Conservation (phyloP, 2,888 invertebrate genomes). For the Chrysodeixis includens region DNA sequence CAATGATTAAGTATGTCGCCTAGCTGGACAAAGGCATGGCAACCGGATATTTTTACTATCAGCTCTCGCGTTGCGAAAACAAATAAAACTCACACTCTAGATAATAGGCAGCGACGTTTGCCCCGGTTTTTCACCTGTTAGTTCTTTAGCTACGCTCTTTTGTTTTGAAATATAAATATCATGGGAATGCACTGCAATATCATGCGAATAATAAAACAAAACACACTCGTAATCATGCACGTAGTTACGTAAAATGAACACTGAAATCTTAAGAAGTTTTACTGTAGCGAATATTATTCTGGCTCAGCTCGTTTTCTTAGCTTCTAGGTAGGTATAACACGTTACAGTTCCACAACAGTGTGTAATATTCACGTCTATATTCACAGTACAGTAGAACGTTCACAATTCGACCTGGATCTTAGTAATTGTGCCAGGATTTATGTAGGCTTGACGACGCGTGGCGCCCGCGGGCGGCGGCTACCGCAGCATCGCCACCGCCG, state of each 20-base stretch:
- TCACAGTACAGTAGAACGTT: slow-evolving; percentile 30
- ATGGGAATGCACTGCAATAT: too few species aligned
- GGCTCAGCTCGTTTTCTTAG: too few species aligned
- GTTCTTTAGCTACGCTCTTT: neutral
- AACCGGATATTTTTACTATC: slow-evolving; percentile 20
- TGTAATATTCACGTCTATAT: slow-evolving; percentile 21
- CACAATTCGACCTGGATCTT: slow-evolving; percentile 34
- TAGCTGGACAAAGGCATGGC: slow-evolving; percentile 15
- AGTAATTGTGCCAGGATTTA: slow-evolving; percentile 56
- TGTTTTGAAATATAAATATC: neutral
- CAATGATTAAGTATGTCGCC: neutral
- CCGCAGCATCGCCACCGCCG: slow-evolving; percentile 42
- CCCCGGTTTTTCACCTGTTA: neutral
- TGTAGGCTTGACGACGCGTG: slow-evolving; percentile 52
- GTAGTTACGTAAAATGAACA: neutral
- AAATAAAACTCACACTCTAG: slow-evolving; percentile 20
- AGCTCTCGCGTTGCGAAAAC: slow-evolving; percentile 15
- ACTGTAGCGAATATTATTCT: neutral
- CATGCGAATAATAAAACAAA: neutral
- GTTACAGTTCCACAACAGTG: neutral
- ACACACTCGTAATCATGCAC: neutral
- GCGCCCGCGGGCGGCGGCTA: slow-evolving; percentile 37
- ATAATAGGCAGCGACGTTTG: slow-evolving; percentile 5
- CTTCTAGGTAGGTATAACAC: neutral
- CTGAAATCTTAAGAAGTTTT: neutral